phyloP scores from a whole-genome alignment of 1,140 invertebrate species.

The Musca vetustissima region DNA sequence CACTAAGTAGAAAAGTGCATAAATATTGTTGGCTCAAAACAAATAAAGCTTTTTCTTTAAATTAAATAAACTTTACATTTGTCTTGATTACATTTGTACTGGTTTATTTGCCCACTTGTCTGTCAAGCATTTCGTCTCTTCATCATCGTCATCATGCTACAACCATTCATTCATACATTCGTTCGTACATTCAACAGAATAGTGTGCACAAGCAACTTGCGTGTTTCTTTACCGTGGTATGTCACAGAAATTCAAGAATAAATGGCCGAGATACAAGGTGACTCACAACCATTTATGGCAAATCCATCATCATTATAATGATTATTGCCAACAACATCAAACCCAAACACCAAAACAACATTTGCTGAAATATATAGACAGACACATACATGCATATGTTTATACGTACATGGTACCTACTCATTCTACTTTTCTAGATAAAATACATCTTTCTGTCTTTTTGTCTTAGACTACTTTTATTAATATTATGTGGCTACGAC shows the following conservation, averaged over 20 bases:
- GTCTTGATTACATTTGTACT: not conserved
- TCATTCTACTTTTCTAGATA: too few relatives aligned
- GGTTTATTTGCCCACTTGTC: not conserved
- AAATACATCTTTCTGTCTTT: not conserved
- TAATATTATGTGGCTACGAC: not conserved
- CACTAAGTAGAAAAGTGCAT: too few relatives aligned
- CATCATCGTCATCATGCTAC: too few relatives aligned
- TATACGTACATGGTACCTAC: not conserved
- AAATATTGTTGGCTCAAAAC: too few relatives aligned
- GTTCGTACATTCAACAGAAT: not conserved
- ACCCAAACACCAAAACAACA: too few relatives aligned
- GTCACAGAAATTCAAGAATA: constrained; percentile 5
- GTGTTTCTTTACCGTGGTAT: not conserved
- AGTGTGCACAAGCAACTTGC: not conserved
- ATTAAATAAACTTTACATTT: not conserved
- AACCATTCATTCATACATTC: not conserved
- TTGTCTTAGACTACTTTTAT: not conserved
- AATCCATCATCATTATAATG: constrained; percentile 5
- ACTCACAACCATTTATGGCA: constrained; percentile 21
- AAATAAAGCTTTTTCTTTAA: too few relatives aligned
- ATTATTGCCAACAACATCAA: not conserved
- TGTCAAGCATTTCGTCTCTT: not conserved
- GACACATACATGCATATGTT: not conserved
- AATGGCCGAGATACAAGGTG: constrained; percentile 7
- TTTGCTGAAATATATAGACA: too few relatives aligned